A percentile compares a stretch with the other conserved stretches of the same genome.
Evolutionary conservation across 2,797 vertebrate species (phyloP).

Genomic region (Hirundo rustica): DNA sequence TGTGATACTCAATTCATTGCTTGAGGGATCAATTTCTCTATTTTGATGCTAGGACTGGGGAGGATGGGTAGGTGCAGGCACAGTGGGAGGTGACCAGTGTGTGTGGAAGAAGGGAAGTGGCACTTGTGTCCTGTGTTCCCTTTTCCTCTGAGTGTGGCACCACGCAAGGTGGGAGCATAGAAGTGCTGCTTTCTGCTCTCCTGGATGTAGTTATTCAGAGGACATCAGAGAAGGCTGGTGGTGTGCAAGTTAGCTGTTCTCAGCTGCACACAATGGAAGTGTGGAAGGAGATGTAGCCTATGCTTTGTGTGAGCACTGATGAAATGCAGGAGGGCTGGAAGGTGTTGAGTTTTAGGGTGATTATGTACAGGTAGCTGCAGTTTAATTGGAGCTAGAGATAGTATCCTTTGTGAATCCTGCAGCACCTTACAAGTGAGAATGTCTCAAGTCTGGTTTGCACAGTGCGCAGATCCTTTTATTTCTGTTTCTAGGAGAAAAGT

Average conservation of each 20-base stretch:
- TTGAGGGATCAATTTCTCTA: background rate
- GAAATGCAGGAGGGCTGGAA: background rate
- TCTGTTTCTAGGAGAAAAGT: background rate
- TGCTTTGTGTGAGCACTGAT: background rate
- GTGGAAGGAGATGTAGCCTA: background rate
- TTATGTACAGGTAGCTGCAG: background rate
- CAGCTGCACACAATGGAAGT: background rate
- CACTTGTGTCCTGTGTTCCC: background rate
- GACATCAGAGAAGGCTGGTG: background rate
- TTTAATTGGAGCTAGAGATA: background rate
- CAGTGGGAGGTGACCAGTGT: background rate
- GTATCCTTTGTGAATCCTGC: background rate
- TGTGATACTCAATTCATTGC: accelerated
- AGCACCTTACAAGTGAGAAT: background rate
- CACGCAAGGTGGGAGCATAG: accelerated
- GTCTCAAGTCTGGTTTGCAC: background rate
- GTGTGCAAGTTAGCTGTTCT: background rate
- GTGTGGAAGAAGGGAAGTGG: background rate
- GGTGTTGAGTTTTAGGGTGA: background rate
- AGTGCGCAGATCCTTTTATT: background rate
- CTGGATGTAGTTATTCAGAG: background rate
- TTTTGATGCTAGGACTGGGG: background rate
- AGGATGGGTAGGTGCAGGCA: background rate
- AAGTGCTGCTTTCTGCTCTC: background rate
- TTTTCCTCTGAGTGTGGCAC: background rate